Percentiles rank a stretch among this genome's conserved stretches.
Evolutionary conservation across 2,113 vertebrate species (phyloP).

Genomic region (Campylorhamphus procurvoides): DNA sequence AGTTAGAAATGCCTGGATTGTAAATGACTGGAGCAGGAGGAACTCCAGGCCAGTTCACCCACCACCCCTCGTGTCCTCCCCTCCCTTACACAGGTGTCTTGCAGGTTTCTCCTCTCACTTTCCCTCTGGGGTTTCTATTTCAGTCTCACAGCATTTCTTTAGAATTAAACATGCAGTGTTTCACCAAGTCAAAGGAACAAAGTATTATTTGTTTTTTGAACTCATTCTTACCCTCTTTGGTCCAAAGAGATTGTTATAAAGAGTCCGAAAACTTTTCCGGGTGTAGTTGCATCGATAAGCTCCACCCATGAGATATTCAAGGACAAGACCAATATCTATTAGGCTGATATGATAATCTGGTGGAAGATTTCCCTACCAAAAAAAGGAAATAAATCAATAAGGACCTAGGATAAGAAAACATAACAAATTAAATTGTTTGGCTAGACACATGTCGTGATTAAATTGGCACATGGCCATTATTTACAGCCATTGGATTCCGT

Average conservation of each 20-base stretch:
- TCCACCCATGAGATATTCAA: slow-evolving; percentile 97
- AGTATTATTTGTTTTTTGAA: not conserved
- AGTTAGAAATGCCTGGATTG: not conserved
- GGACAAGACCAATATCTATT: slow-evolving; percentile 95
- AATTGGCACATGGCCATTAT: not conserved
- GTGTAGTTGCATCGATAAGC: slow-evolving; percentile 98
- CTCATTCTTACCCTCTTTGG: slow-evolving; percentile 88
- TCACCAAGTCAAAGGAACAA: not conserved
- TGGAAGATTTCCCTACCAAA: slow-evolving; percentile 91
- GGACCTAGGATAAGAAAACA: not conserved
- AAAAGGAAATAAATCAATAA: not conserved
- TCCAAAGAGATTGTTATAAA: slow-evolving; percentile 97
- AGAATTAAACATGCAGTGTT: not conserved
- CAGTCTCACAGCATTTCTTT: not conserved
- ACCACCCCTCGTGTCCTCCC: not conserved
- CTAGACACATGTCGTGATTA: not conserved
- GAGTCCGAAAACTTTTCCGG: slow-evolving; percentile 92
- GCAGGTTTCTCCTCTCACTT: not conserved
- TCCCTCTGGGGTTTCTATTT: not conserved
- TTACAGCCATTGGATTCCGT: not conserved
- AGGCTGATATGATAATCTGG: slow-evolving; percentile 98
- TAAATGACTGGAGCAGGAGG: not conserved
- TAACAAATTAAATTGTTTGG: not conserved
- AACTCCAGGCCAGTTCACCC: not conserved
- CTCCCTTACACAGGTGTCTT: not conserved